Evolutionary conservation across 2,888 invertebrate genomes (phyloP), one percentile per base, ranked within the genome.

Genomic region (Polymixis lichenea): DNA sequence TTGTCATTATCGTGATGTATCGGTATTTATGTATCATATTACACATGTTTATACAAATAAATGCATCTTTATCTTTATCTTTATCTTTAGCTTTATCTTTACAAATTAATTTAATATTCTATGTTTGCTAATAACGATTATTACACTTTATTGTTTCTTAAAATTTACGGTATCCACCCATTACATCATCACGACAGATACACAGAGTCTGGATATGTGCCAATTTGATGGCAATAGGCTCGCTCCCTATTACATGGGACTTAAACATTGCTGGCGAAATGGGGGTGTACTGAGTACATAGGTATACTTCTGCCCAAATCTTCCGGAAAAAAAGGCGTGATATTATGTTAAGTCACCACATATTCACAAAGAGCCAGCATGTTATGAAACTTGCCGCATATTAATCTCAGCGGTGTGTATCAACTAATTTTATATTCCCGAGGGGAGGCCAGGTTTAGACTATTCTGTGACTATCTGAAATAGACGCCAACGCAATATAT

Each of bases 341-440:
- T 43, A 11, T 43, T 43, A 43, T 43, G 11, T 43, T 22, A 49
- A 32, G 13, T 13, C 19, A 69, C 8, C 8, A 13, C 22, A 53
- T 11, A n/a, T 28, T n/a, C 7, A 22, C 11, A 46, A 15, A 15
- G 0, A 13, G 2, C n/a, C 43, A 67, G 28, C 49, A 22, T 38
- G 32, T 25, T 49, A 0, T 6, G 32, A 15, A 65, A 32, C 58
- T 56, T 58, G 72, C 53, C 43, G 13, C 1, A 6, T 38, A 38
- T n/a, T 19, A 1, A 0, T 0, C 8, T 7, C 8, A 11, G 6
- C 72, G 32, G 32, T 87, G 60, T 72, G 69, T 85, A 60, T 62
- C 51, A 72, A 70, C 66, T 80, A 60, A 84, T 87, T 87, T 85
- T 87, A 86, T 82, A 84, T 82, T 82, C 80, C 72, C 62, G 25